phyloP scores from a whole-genome alignment of 2,888 invertebrate genomes.

The Ferdinandea cuprea region DNA sequence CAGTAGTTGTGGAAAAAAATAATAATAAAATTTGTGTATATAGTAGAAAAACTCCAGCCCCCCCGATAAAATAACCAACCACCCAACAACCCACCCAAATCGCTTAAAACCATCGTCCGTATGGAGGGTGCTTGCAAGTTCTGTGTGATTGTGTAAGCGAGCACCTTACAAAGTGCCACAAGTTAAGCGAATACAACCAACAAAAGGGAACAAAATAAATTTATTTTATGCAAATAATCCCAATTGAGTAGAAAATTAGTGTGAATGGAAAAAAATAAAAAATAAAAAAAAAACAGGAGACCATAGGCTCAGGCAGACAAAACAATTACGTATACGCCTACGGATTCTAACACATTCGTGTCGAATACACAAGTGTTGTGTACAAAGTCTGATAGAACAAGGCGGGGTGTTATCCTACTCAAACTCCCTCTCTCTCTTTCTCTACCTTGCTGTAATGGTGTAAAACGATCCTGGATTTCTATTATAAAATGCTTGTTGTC shows the following conservation, averaged over 20 bases:
- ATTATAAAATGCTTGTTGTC: conserved; percentile 39
- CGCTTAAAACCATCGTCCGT: conserved; percentile 29
- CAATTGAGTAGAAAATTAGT: conserved; percentile 58
- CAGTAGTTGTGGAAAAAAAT: background rate
- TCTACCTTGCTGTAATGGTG: conserved; percentile 36
- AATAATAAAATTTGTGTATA: conserved; percentile 48
- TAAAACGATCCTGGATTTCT: conserved; percentile 36
- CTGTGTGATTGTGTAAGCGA: conserved; percentile 69
- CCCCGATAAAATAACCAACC: background rate
- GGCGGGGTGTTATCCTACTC: conserved; percentile 41
- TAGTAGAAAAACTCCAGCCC: conserved; percentile 23
- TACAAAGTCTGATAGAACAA: conserved; percentile 7
- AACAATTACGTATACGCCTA: conserved; percentile 70
- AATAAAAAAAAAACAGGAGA: conserved; percentile 2
- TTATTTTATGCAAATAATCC: conserved; percentile 61
- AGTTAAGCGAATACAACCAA: conserved; percentile 21
- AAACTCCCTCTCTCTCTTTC: no score
- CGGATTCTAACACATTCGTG: conserved; percentile 26
- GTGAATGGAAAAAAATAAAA: conserved; percentile 15
- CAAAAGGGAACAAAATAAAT: conserved; percentile 29
- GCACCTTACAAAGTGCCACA: conserved; percentile 33
- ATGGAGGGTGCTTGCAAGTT: conserved; percentile 40
- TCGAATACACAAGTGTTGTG: background rate
- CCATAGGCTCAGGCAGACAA: conserved; percentile 19
- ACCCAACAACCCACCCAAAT: no score